Evolutionary conservation across 1,140 invertebrate genomes (phyloP).

Genomic region (Ceratitis capitata): DNA sequence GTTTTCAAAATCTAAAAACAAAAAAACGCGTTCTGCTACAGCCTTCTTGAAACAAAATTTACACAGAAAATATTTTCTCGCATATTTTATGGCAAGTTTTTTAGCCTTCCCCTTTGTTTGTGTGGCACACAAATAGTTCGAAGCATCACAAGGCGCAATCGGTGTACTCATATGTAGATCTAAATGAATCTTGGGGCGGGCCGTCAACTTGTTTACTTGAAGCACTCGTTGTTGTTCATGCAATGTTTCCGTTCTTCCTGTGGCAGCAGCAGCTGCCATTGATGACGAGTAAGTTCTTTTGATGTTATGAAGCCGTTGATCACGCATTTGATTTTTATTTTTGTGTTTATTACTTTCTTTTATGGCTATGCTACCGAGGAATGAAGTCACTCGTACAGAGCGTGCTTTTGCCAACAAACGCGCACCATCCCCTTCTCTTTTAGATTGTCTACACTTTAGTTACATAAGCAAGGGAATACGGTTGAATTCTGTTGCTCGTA

Average conservation of each 20-base stretch:
- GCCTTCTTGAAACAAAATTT: too few relatives aligned
- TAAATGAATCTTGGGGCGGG: neutral
- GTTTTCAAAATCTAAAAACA: neutral
- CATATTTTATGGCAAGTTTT: neutral
- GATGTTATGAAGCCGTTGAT: neutral
- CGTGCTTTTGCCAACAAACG: neutral
- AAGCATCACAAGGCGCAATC: too few relatives aligned
- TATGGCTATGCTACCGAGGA: neutral
- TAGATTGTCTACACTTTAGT: too few relatives aligned
- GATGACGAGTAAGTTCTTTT: constrained; percentile 3
- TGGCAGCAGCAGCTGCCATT: neutral
- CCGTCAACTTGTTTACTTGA: neutral
- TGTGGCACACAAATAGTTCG: neutral
- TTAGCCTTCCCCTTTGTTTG: neutral
- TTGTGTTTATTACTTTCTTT: neutral
- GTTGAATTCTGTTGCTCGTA: too few relatives aligned
- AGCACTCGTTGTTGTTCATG: neutral
- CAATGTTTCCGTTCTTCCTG: constrained; percentile 3
- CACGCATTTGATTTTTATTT: constrained; percentile 3
- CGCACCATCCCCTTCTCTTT: too few relatives aligned
- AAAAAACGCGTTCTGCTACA: neutral
- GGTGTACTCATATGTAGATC: too few relatives aligned
- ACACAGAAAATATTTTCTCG: neutral
- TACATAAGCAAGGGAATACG: too few relatives aligned
- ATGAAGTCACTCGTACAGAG: neutral